Base-by-base conservation (phyloP, 2,888 invertebrate genomes). In the Perithous albicinctus region DNA sequence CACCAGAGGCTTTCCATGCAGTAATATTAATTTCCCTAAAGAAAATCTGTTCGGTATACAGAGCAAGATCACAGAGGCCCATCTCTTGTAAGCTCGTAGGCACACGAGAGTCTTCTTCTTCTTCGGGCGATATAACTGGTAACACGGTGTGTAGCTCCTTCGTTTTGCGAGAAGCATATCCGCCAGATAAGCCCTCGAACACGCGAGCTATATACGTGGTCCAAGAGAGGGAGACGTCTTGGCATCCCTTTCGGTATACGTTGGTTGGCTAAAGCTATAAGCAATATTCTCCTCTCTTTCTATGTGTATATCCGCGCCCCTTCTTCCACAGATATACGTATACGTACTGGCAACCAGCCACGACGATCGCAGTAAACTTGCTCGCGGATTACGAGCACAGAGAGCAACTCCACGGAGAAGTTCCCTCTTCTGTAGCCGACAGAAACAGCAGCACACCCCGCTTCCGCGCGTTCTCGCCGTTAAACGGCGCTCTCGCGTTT, bases 321-420 rank as follows among this genome's bases (percentile, higher is more conserved):
- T n/a, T n/a, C 69, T 77, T 69, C 73, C 32, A 38, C 18, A 32
- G 6, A 46, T 18, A 73, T 41, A 72, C 35, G 41, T 43, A 38
- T 26, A 20, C n/a, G 35, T 59, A 85, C 85, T 89, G 88, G 89
- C 88, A 86, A 81, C 73, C 85, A 86, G 89, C 89, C 89, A 89
- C 85, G 85, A 80, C 83, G 51, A 83, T 83, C 87, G 85, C 85
- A 86, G 88, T 88, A 88, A 90, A 90, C 87, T 90, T 89, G 83
- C 87, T 87, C 87, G 87, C 88, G 87, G 86, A 88, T 88, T 87
- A 86, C 85, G 83, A 80, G 85, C 82, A 26, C 10, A 26, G 29
- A 15, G 56, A 54, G 80, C 87, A 88, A 88, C 84, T 87, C 87
- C 61, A 70, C 85, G 82, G 83, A 69, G 77, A 86, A 87, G 80